A percentile compares a stretch with the other conserved stretches of the same genome.
phyloP scores from a whole-genome alignment of 2,113 vertebrate genomes.

The Blennius ocellaris region DNA sequence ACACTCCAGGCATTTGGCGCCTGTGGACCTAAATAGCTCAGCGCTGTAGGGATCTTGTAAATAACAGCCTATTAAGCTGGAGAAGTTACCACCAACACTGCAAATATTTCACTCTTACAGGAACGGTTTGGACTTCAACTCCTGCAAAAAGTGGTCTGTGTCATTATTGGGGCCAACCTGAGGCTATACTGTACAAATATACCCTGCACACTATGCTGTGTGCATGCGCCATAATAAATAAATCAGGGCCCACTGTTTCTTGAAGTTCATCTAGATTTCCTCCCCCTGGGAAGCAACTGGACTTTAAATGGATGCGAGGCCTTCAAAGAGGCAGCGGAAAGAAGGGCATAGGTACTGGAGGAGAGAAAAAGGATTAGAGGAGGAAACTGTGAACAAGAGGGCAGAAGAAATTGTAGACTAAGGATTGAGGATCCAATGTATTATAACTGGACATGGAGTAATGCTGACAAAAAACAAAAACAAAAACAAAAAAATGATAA shows the following conservation, averaged over 20 bases:
- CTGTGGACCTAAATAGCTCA: slow-evolving; percentile 64
- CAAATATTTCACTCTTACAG: slow-evolving; percentile 16
- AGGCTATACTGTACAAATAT: background rate
- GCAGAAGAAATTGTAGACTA: background rate
- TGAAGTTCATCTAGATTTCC: slow-evolving; percentile 35
- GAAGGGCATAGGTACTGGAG: background rate
- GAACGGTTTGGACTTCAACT: background rate
- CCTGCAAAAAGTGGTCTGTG: background rate
- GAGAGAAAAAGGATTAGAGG: background rate
- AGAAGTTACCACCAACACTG: slow-evolving; percentile 40
- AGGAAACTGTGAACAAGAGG: background rate
- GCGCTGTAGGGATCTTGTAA: slow-evolving; percentile 47
- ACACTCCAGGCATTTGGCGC: slow-evolving; percentile 18
- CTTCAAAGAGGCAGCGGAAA: slow-evolving; percentile 27
- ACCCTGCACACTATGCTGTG: background rate
- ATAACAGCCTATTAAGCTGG: slow-evolving; percentile 53
- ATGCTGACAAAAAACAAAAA: slow-evolving; percentile 3
- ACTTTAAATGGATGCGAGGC: slow-evolving; percentile 58
- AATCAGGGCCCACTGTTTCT: slow-evolving; percentile 60
- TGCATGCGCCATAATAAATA: slow-evolving; percentile 56
- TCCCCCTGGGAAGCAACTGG: slow-evolving; percentile 41
- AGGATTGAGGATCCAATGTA: slow-evolving; percentile 7
- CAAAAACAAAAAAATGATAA: background rate
- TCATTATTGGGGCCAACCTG: background rate
- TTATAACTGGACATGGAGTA: slow-evolving; percentile 21